A percentile compares a stretch with the other conserved stretches of the same genome.
phyloP scores from a whole-genome alignment of 1,140 invertebrate species.

The Melanaphis sacchari region DNA sequence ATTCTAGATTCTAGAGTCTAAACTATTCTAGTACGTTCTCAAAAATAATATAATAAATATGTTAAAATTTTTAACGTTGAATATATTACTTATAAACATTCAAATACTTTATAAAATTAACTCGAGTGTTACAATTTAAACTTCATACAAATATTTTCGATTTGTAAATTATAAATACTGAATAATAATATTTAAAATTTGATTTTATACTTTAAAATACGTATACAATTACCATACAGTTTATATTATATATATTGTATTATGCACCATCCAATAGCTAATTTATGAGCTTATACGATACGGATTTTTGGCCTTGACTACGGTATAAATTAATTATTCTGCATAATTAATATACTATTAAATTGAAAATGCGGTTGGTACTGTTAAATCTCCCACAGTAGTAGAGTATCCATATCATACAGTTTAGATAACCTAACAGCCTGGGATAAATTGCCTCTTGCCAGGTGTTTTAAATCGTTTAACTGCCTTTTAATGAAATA shows the following conservation, averaged over 20 bases:
- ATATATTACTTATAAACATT: neutral
- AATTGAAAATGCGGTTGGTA: neutral
- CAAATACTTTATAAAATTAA: neutral
- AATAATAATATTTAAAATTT: too few relatives aligned
- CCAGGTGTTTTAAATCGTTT: neutral
- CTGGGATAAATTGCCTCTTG: neutral
- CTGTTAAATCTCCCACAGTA: neutral
- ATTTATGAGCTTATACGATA: neutral
- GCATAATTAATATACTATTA: neutral
- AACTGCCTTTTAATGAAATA: neutral
- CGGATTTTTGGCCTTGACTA: neutral
- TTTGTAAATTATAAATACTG: neutral
- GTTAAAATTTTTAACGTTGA: neutral
- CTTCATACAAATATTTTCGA: neutral
- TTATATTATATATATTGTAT: neutral
- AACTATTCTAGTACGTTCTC: too few relatives aligned
- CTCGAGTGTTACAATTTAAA: neutral
- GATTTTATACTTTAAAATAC: too few relatives aligned
- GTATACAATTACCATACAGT: neutral
- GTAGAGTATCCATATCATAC: neutral
- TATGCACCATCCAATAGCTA: neutral
- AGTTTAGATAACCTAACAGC: neutral
- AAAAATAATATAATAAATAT: neutral
- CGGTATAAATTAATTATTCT: constrained; percentile 10
- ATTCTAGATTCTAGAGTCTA: too few relatives aligned